Conservation (phyloP, 2,797 vertebrate species). For the Limnodromus scolopaceus region DNA sequence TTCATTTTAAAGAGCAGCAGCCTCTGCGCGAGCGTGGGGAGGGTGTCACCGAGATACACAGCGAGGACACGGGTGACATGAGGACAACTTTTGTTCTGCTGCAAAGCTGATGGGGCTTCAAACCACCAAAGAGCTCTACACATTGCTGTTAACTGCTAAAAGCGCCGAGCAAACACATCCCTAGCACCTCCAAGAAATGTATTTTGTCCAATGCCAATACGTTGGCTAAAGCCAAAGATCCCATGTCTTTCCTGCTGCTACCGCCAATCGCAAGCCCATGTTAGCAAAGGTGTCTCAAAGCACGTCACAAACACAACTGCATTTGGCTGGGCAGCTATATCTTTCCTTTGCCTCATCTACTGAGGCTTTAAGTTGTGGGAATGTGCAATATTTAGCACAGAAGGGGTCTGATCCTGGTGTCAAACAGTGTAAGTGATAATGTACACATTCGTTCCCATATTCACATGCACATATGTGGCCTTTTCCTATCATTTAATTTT, state of each 20-base stretch:
- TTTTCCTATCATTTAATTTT: background rate
- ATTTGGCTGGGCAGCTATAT: background rate
- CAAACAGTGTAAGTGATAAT: background rate
- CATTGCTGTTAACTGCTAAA: background rate
- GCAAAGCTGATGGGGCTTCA: background rate
- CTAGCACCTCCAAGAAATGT: background rate
- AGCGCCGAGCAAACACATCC: accelerated
- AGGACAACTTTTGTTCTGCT: background rate
- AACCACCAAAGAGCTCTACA: background rate
- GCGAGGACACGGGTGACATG: accelerated
- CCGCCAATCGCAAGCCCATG: accelerated
- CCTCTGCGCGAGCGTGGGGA: accelerated
- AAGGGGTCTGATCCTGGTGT: background rate
- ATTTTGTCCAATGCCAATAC: background rate
- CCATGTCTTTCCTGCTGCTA: accelerated
- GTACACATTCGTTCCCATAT: background rate
- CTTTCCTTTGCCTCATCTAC: background rate
- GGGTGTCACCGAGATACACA: accelerated
- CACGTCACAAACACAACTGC: background rate
- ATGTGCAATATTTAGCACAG: background rate
- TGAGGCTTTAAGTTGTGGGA: background rate
- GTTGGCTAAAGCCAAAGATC: background rate
- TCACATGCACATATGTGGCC: background rate
- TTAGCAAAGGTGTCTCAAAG: background rate
- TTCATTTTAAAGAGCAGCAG: background rate